Evolutionary conservation across 1,140 invertebrate genomes (phyloP).

Genomic region (Orchesella cincta): DNA sequence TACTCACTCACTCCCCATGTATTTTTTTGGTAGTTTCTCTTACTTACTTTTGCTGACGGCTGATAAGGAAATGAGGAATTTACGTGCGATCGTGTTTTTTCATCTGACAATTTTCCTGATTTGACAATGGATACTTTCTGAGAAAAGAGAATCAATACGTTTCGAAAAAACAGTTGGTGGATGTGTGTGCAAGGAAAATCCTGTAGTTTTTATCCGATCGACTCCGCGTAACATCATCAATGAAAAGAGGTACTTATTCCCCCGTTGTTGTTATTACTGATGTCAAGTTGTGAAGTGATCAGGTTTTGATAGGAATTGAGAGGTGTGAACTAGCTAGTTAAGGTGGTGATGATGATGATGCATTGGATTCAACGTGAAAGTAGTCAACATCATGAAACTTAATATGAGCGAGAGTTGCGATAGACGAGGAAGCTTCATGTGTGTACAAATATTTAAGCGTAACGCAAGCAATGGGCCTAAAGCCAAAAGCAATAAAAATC

Average conservation of each 20-base stretch:
- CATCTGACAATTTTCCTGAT: constrained; percentile 15
- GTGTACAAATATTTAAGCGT: too few relatives aligned
- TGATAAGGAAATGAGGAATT: constrained; percentile 29
- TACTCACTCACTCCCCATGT: background rate
- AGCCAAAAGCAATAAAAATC: too few relatives aligned
- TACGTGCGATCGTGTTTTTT: constrained; percentile 27
- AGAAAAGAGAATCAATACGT: too few relatives aligned
- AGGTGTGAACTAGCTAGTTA: constrained; percentile 4
- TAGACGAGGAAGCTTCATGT: too few relatives aligned
- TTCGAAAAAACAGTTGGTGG: too few relatives aligned
- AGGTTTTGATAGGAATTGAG: constrained; percentile 1
- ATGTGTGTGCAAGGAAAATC: too few relatives aligned
- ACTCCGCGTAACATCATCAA: too few relatives aligned
- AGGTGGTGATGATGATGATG: background rate
- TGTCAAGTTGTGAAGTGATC: background rate
- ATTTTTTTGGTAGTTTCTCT: background rate
- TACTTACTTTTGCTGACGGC: background rate
- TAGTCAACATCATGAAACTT: background rate
- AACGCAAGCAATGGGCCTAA: too few relatives aligned
- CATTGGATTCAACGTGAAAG: background rate
- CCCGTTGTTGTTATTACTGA: too few relatives aligned
- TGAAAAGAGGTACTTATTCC: too few relatives aligned
- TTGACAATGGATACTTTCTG: background rate
- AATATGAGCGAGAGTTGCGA: too few relatives aligned
- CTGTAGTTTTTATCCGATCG: too few relatives aligned